A percentile compares a stretch with the other conserved stretches of the same genome.
phyloP scores from a whole-genome alignment of 2,888 invertebrate species.

The Eupeodes latifasciatus region DNA sequence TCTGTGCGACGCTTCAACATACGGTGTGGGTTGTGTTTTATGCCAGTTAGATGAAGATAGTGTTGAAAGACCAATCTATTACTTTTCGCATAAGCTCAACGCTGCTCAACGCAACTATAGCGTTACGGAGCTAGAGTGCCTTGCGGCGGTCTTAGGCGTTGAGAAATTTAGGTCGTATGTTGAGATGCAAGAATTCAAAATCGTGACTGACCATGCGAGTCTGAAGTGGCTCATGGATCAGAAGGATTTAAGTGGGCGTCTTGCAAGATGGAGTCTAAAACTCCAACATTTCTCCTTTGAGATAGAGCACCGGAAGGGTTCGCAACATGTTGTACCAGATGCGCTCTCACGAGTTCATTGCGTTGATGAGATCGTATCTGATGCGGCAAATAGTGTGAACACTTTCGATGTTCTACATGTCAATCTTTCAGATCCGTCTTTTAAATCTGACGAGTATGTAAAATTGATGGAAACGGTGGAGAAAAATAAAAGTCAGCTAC shows the following conservation, averaged over 20 bases:
- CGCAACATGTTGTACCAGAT: not conserved
- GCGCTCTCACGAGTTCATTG: not conserved
- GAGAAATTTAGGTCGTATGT: too few species aligned
- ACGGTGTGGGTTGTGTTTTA: not conserved
- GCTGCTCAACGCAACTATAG: not conserved
- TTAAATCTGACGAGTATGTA: too few species aligned
- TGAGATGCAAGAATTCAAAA: too few species aligned
- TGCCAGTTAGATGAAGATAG: constrained; percentile 5
- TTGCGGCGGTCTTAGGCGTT: not conserved
- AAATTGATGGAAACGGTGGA: too few species aligned
- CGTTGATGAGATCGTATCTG: not conserved
- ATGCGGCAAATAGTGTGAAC: not conserved
- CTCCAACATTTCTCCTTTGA: too few species aligned
- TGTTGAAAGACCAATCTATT: not conserved
- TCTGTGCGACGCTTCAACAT: not conserved
- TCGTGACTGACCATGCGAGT: too few species aligned
- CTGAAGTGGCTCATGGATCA: too few species aligned
- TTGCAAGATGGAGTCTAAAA: too few species aligned
- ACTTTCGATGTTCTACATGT: not conserved
- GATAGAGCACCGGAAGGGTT: too few species aligned
- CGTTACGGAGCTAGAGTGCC: not conserved
- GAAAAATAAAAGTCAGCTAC: too few species aligned
- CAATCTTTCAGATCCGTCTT: not conserved
- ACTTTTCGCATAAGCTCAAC: not conserved
- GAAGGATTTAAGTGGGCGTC: too few species aligned